These are phyloP conservation scores for Cheilosia variabilis DNA, from an alignment of 2,888 invertebrate species.

Conservation along the genomic window DNA sequence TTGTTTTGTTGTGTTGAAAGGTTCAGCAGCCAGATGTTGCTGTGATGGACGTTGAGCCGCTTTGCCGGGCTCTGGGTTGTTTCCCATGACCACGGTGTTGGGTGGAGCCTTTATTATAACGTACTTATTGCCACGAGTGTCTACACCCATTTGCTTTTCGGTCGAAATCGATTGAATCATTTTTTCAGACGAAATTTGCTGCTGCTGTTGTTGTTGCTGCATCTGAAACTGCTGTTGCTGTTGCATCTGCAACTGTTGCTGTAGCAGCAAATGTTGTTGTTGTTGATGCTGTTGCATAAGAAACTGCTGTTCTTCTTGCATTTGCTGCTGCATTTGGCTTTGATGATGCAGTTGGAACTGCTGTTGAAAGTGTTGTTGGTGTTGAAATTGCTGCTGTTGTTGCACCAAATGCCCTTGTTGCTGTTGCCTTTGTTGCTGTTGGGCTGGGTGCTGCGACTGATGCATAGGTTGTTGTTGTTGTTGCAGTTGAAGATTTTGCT, in stretches of 20 bases:
- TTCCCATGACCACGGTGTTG: slow-evolving; percentile 46
- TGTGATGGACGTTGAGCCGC: slow-evolving; percentile 41
- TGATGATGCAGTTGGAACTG: slow-evolving; percentile 47
- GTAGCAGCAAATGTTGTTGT: slow-evolving; percentile 37
- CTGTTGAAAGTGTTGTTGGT: slow-evolving; percentile 61
- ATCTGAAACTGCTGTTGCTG: slow-evolving; percentile 49
- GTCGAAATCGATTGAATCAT: slow-evolving; percentile 2
- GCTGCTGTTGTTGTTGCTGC: slow-evolving; percentile 43
- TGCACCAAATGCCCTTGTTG: slow-evolving; percentile 44
- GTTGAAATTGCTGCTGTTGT: slow-evolving; percentile 45
- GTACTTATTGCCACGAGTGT: slow-evolving; percentile 82
- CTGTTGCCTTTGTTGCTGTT: slow-evolving; percentile 46
- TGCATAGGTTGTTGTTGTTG: slow-evolving; percentile 41
- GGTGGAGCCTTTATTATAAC: slow-evolving; percentile 78
- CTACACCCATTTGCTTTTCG: slow-evolving; percentile 78
- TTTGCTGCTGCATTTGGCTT: slow-evolving; percentile 30
- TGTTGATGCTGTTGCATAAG: slow-evolving; percentile 50
- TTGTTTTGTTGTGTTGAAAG: slow-evolving; percentile 5
- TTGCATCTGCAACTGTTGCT: slow-evolving; percentile 29
- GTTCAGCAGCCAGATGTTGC: slow-evolving; percentile 5
- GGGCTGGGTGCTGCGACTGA: slow-evolving; percentile 50
- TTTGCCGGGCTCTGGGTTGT: slow-evolving; percentile 51
- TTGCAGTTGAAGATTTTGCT: slow-evolving; percentile 79
- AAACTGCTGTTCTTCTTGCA: slow-evolving; percentile 48
- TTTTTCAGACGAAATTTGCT: slow-evolving; percentile 32